These are phyloP conservation scores for Alviniconcha marisindica DNA, from an alignment of 1,140 invertebrate species.

Conservation along the genomic window DNA sequence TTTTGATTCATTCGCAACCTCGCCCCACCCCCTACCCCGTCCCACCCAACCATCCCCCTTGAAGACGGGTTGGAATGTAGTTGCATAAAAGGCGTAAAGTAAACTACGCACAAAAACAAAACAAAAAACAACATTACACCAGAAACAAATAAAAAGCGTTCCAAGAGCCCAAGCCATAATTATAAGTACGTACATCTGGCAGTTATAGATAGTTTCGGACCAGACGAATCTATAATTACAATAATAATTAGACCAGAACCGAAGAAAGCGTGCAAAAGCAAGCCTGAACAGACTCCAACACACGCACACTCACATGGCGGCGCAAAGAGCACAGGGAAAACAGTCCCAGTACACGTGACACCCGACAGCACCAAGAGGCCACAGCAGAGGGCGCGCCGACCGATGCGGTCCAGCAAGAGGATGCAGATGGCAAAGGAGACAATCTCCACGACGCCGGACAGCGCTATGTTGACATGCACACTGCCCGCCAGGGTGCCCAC, in stretches of 20 bases:
- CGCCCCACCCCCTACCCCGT: no score
- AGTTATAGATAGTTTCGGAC: neutral
- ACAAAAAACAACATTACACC: neutral
- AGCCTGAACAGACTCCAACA: neutral
- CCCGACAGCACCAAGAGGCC: slow-evolving; percentile 54
- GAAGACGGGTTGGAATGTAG: neutral
- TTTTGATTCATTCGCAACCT: neutral
- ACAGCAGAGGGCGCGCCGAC: slow-evolving; percentile 53
- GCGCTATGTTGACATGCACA: slow-evolving; percentile 62
- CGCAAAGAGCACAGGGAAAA: slow-evolving; percentile 51
- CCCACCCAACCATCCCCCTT: neutral
- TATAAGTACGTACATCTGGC: neutral
- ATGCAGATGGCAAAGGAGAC: slow-evolving; percentile 83
- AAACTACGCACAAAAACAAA: no score
- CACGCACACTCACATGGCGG: slow-evolving; percentile 37
- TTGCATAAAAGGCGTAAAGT: neutral
- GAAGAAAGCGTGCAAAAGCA: neutral
- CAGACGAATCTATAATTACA: neutral
- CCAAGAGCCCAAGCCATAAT: no score
- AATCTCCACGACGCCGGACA: slow-evolving; percentile 84
- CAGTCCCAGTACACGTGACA: slow-evolving; percentile 54
- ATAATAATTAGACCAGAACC: neutral
- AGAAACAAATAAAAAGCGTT: no score
- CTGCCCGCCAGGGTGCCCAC: slow-evolving; percentile 47
- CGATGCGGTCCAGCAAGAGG: slow-evolving; percentile 67